These are phyloP conservation scores for Tubulanus polymorphus DNA, from an alignment of 2,888 invertebrate species.

Conservation along the genomic window DNA sequence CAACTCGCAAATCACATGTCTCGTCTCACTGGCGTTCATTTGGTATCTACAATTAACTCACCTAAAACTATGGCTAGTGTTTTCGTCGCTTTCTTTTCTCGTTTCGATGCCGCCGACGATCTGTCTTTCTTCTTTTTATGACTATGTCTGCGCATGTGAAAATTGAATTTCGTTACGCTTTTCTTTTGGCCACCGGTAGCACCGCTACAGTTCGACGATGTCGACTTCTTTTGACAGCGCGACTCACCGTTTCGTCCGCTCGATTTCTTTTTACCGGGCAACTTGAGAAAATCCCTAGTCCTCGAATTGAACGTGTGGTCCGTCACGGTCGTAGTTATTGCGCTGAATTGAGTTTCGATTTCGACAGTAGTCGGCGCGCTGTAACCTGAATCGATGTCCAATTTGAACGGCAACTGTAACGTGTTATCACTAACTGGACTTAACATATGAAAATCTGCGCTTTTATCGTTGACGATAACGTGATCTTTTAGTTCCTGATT, in stretches of 20 bases:
- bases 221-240: constrained; percentile 1
- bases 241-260: constrained; percentile 8
- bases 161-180: constrained; percentile 48
- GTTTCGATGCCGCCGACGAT: constrained; percentile 35
- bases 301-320: constrained; percentile 12
- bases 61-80: constrained; percentile 97
- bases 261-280: constrained; percentile 8
- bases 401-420: constrained; percentile 64
- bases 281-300: constrained; percentile 4
- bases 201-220: not conserved
- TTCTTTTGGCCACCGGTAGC: constrained; percentile 27
- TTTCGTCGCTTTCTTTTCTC: constrained; percentile 94
- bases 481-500: constrained; percentile 21
- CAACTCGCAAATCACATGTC: no score
- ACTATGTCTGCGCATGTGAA: constrained; percentile 68
- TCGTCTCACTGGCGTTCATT: no score
- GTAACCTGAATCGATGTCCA: constrained; percentile 79
- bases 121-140: constrained; percentile 70
- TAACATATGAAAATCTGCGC: constrained; percentile 84
- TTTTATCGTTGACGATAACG: constrained; percentile 68
- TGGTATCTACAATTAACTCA: no score
- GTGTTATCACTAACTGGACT: constrained; percentile 77
- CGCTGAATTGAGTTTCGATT: constrained; percentile 29
- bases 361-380: constrained; percentile 56
- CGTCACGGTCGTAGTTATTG: no score